Conservation (phyloP, 2,888 invertebrate genomes). For the Macrosoma leucophasiata region DNA sequence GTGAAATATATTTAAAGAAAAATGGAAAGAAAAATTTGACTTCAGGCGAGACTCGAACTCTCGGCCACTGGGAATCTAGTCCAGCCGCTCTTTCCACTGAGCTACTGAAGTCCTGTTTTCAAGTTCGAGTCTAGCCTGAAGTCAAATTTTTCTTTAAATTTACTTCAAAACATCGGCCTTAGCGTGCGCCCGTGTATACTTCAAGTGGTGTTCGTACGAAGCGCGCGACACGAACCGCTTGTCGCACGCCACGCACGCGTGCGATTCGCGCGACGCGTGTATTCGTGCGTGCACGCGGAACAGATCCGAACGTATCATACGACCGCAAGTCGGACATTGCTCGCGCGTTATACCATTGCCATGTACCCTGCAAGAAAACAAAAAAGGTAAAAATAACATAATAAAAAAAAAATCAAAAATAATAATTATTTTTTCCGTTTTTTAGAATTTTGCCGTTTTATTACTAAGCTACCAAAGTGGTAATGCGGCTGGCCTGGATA, state of each 20-base stretch:
- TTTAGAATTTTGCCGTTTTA: neutral
- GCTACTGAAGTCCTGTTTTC: too few relatives aligned
- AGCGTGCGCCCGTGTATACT: slow-evolving; percentile 45
- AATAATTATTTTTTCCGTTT: neutral
- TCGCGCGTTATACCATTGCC: slow-evolving; percentile 26
- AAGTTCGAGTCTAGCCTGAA: too few relatives aligned
- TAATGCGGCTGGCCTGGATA: neutral
- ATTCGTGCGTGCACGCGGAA: slow-evolving; percentile 35
- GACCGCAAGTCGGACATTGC: slow-evolving; percentile 42
- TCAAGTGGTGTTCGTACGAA: slow-evolving; percentile 51
- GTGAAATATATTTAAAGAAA: neutral
- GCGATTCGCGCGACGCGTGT: slow-evolving; percentile 33
- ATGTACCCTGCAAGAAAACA: too few relatives aligned
- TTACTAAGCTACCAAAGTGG: neutral
- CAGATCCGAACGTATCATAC: slow-evolving; percentile 40
- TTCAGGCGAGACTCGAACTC: neutral
- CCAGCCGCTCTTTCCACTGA: neutral
- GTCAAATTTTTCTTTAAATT: too few relatives aligned
- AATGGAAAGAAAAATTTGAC: neutral
- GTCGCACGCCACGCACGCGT: slow-evolving; percentile 39
- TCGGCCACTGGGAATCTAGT: neutral
- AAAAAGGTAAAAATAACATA: too few relatives aligned
- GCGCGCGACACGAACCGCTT: slow-evolving; percentile 45
- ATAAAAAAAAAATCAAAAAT: too few relatives aligned
- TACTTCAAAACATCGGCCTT: slow-evolving; percentile 40